These are phyloP conservation scores for Balaenoptera acutorostrata DNA, from an alignment of 2,113 vertebrate species.

Conservation along the genomic window DNA sequence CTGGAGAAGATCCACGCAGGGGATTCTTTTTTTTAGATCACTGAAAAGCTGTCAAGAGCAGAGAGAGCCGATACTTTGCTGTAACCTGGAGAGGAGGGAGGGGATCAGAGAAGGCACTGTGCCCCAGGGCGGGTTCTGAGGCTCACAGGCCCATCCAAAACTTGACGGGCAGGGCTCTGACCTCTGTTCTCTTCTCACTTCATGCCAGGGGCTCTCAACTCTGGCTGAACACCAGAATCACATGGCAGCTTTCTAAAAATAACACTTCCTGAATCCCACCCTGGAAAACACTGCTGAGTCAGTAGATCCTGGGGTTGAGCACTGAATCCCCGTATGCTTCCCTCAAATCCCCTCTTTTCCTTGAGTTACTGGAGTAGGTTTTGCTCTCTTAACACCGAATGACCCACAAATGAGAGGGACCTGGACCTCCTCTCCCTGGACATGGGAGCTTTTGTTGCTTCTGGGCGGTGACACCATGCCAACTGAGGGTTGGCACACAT, in stretches of 20 bases:
- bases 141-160: background rate
- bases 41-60: background rate
- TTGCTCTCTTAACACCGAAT: constrained; percentile 16
- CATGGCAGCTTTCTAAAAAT: background rate
- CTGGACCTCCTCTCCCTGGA: background rate
- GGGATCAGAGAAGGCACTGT: background rate
- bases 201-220: background rate
- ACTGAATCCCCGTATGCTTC: background rate
- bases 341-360: background rate
- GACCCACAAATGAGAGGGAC: background rate
- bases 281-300: background rate
- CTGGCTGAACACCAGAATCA: background rate
- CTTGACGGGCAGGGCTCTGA: background rate
- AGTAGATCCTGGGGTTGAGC: background rate
- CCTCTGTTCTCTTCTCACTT: background rate
- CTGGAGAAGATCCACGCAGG: background rate
- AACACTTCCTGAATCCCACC: background rate
- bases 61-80: background rate
- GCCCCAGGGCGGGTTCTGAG: accelerated
- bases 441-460: background rate
- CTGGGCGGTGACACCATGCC: background rate
- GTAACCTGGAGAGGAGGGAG: background rate
- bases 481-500: background rate
- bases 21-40: background rate
- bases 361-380: background rate